These are phyloP conservation scores for Microctenopoma stevenorrisi DNA, from an alignment of 2,797 vertebrate genomes.

Conservation along the genomic window DNA sequence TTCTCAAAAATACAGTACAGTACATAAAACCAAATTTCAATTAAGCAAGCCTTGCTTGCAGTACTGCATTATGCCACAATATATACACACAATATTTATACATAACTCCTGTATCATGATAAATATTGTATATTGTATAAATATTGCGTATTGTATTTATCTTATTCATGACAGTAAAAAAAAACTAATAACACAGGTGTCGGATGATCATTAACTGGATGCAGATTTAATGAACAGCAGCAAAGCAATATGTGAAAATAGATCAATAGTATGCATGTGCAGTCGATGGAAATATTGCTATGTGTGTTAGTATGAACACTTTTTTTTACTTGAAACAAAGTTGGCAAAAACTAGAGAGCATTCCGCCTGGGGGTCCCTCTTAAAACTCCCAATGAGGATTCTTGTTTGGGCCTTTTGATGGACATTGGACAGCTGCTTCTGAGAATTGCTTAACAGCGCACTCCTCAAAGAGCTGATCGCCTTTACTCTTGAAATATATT, in stretches of 20 bases:
- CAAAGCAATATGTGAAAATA: neutral
- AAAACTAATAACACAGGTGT: neutral
- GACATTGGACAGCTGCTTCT: constrained; percentile 9
- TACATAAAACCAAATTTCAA: too few species aligned
- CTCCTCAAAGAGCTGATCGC: constrained; percentile 11
- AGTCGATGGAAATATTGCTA: neutral
- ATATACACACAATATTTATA: too few species aligned
- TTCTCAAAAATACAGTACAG: too few species aligned
- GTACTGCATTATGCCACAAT: too few species aligned
- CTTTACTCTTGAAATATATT: constrained; percentile 51
- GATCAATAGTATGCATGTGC: neutral
- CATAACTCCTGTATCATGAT: too few species aligned
- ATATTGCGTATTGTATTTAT: neutral
- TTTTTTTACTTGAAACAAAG: neutral
- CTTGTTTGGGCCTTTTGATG: constrained; percentile 18
- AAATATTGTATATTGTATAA: too few species aligned
- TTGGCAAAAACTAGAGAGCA: neutral
- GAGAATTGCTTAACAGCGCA: constrained; percentile 31
- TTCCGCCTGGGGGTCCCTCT: neutral
- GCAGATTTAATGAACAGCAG: neutral
- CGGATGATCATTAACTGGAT: neutral
- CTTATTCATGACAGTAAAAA: neutral
- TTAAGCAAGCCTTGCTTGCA: too few species aligned
- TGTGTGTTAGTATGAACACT: neutral
- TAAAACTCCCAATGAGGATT: neutral